phyloP scores from a whole-genome alignment of 2,888 invertebrate species.

The Sphinx pinastri region DNA sequence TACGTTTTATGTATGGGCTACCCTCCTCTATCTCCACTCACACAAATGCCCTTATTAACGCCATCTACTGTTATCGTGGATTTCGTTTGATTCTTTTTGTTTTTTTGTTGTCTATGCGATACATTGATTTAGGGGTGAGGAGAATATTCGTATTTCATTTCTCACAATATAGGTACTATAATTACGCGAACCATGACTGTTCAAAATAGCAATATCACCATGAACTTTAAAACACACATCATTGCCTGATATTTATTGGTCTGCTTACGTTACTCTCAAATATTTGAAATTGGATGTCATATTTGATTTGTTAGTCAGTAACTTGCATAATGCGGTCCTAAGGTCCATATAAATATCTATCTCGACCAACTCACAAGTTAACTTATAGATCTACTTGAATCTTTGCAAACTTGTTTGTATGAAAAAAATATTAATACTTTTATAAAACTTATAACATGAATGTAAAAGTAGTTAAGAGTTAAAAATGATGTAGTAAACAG shows the following conservation, averaged over 20 bases:
- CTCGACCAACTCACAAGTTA: too few species aligned
- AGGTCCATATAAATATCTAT: too few species aligned
- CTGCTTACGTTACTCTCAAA: too few species aligned
- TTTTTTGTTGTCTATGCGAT: background rate
- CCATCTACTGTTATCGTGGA: slow-evolving; percentile 15
- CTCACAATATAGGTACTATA: too few species aligned
- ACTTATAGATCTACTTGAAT: too few species aligned
- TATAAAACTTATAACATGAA: background rate
- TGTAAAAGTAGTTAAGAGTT: slow-evolving; percentile 27
- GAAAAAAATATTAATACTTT: background rate
- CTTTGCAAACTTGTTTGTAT: background rate
- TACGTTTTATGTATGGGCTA: slow-evolving; percentile 23
- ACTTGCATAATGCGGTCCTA: too few species aligned
- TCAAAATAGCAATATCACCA: too few species aligned
- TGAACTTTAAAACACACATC: too few species aligned
- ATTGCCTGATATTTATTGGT: too few species aligned
- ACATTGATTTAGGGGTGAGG: background rate
- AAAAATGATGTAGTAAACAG: slow-evolving; percentile 48
- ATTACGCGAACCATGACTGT: too few species aligned
- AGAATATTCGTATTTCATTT: background rate
- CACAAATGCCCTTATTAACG: slow-evolving; percentile 25
- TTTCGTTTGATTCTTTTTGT: background rate
- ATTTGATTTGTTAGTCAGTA: too few species aligned
- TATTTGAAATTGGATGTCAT: too few species aligned
- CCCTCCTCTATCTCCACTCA: slow-evolving; percentile 18